Evolutionary conservation across 2,797 vertebrate species (phyloP).

Genomic region (Scolopax rusticola): DNA sequence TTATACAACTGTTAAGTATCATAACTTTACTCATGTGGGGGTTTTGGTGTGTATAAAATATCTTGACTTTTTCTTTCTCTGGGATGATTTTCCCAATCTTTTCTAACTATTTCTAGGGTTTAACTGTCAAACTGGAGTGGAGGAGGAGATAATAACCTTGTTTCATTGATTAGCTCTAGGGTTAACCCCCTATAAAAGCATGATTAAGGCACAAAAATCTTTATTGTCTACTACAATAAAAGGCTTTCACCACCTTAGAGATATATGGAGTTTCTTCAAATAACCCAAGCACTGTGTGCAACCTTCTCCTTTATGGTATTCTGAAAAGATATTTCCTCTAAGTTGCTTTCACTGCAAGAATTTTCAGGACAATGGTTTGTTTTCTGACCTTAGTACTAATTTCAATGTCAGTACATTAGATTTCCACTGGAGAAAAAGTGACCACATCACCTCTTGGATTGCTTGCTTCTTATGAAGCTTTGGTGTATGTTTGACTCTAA

Average conservation of each 20-base stretch:
- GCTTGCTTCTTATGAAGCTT: neutral
- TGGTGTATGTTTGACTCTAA: neutral
- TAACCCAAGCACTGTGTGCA: neutral
- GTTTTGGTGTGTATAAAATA: neutral
- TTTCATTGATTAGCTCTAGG: neutral
- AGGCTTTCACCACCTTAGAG: neutral
- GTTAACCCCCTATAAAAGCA: neutral
- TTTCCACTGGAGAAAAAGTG: neutral
- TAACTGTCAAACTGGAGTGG: fast-evolving
- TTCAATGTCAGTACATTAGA: neutral
- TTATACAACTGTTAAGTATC: neutral
- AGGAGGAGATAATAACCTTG: neutral
- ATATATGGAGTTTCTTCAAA: neutral
- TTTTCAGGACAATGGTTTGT: neutral
- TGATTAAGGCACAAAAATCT: neutral
- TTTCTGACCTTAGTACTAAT: neutral
- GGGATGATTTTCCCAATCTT: neutral
- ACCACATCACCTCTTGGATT: fast-evolving
- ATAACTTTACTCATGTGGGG: neutral
- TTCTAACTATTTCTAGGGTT: neutral
- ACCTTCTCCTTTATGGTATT: neutral
- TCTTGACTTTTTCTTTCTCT: neutral
- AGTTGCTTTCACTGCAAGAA: neutral
- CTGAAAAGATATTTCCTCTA: neutral
- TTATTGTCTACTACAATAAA: neutral